Percentiles rank a stretch among this genome's conserved stretches.
These are phyloP conservation scores for Erebia aethiops DNA, from an alignment of 2,888 invertebrate genomes.

Conservation along the genomic window DNA sequence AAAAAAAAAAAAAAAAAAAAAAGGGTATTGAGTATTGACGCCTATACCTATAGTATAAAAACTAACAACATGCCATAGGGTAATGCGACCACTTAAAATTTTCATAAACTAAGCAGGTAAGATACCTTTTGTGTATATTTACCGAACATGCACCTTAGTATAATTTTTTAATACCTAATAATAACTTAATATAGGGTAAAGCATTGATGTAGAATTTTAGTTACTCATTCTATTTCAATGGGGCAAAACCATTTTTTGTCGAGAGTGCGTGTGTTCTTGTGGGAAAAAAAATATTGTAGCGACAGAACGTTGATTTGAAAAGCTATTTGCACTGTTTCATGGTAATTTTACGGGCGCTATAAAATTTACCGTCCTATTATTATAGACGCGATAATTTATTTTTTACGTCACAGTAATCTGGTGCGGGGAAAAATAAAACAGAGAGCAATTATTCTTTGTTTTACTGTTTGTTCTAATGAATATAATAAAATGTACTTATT, in stretches of 20 bases:
- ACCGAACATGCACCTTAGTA: no score
- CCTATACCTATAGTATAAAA: no score
- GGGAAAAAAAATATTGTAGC: constrained; percentile 40
- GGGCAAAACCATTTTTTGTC: neutral
- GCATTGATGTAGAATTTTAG: no score
- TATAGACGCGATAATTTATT: constrained; percentile 63
- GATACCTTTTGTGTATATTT: no score
- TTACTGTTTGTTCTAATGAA: constrained; percentile 44
- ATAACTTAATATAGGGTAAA: no score
- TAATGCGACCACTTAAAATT: no score
- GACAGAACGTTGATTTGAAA: constrained; percentile 57
- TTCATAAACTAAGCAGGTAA: no score
- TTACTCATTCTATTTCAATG: neutral
- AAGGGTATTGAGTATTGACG: no score
- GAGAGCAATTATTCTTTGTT: constrained; percentile 47
- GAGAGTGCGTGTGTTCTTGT: neutral
- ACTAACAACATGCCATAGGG: no score
- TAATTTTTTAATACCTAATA: no score
- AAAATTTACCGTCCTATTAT: constrained; percentile 71
- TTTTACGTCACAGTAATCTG: constrained; percentile 61
- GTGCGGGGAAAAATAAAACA: constrained; percentile 51
- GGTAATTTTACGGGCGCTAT: constrained; percentile 65
- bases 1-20: no score
- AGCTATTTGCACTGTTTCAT: constrained; percentile 61
- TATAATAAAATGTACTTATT: no score